phyloP scores from a whole-genome alignment of 2,797 vertebrate genomes.

The Fundulus diaphanus region DNA sequence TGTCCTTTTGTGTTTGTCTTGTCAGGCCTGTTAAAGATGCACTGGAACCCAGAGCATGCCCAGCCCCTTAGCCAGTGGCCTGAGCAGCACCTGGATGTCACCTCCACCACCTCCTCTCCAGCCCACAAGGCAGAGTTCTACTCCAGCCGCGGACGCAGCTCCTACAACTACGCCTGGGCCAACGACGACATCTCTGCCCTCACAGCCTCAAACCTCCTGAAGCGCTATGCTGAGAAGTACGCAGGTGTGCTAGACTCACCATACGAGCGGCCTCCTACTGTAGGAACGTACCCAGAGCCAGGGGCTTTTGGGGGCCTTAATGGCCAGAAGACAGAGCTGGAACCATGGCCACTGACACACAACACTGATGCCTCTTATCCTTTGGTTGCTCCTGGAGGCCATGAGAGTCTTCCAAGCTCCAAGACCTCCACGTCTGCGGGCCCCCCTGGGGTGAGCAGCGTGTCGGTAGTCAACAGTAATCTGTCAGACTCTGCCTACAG shows the following conservation, averaged over 20 bases:
- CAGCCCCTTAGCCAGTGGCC: conserved; percentile 99
- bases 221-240: conserved; percentile 98
- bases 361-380: conserved; percentile 86
- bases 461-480: conserved; percentile 84
- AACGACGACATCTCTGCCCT: conserved; percentile 98
- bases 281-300: conserved; percentile 85
- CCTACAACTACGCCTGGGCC: conserved; percentile 96
- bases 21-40: conserved; percentile 97
- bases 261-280: conserved; percentile 87
- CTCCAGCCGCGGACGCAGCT: conserved; percentile 83
- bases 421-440: conserved; percentile 81
- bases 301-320: conserved; percentile 84
- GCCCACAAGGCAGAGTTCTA: conserved; percentile 94
- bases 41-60: conserved; percentile 99
- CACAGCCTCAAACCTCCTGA: conserved; percentile 97
- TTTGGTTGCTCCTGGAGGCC: conserved; percentile 84
- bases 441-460: conserved; percentile 82
- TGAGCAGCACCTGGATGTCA: conserved; percentile 98
- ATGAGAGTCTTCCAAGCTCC: conserved; percentile 85
- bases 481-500: conserved; percentile 86
- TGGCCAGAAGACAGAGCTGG: conserved; percentile 88
- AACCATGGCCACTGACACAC: conserved; percentile 89
- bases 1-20: conserved; percentile 22
- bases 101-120: conserved; percentile 95
- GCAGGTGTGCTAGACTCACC: conserved; percentile 91